Evolutionary conservation across 2,797 vertebrate species (phyloP), one percentile per base, ranked within the genome.

Genomic region (Anas capensis): DNA sequence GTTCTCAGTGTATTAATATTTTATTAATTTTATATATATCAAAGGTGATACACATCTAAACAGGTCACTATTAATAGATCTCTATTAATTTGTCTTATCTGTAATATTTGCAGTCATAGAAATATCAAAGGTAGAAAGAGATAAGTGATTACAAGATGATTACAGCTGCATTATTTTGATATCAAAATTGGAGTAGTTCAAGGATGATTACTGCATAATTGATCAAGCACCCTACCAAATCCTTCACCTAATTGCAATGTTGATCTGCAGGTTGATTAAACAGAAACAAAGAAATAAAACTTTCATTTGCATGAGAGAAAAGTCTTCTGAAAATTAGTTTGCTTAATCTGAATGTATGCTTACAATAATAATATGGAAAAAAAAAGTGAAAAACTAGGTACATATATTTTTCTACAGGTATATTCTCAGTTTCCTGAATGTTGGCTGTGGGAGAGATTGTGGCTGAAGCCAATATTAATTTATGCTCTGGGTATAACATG

Each of bases 1-100:
- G 70, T 95, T 91, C 81, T 93, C 57, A 57, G 31, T 62, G 57
- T 92, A 95, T 92, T 92, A 92, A 93, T 86, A 92, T 94, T 95
- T 92, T 84, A 90, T 91, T 94, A 93, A 79, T 85, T 71, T 14
- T 78, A 31, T 70, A 34, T 69, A 51, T 88, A 82, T 81, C 34
- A 44, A 96, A 93, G 81, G 64, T 8, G 0, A 34, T 3, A 58
- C 40, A 27, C 1, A 5, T 71, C 49, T 49, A 88, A 92, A 75
- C 33, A 91, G 53, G 48, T 80, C 31, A 61, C 12, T 82, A 48
- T 40, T 77, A 90, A 42, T 29, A 83, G 48, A 42, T 61, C 20
- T 73, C 14, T 86, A 40, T 16, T 87, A 94, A 81, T 82, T 86
- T 88, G 80, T 75, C 40, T 86, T 33, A 58, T 54, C 24, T 61